Conservation (phyloP, 2,797 vertebrate species). For the Anniella stebbinsi region DNA sequence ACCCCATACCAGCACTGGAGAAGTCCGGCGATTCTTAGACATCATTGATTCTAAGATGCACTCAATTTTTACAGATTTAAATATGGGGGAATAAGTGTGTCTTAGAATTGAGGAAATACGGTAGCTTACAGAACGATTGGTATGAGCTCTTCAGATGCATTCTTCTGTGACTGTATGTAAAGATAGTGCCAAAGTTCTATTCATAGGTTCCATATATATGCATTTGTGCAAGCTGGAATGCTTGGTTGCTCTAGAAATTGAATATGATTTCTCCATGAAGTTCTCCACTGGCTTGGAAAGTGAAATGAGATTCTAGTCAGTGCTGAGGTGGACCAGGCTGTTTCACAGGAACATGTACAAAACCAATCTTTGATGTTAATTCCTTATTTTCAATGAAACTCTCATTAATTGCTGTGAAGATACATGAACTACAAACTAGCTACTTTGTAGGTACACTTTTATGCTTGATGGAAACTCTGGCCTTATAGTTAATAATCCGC, state of each 20-base stretch:
- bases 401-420: not conserved
- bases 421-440: not conserved
- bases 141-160: not conserved
- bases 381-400: not conserved
- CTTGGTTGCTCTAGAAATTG: not conserved
- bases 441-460: too few species aligned
- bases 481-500: not conserved
- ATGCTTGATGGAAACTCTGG: not conserved
- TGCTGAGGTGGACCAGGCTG: not conserved
- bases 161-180: not conserved
- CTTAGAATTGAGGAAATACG: too few species aligned
- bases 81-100: too few species aligned
- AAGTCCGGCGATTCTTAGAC: too few species aligned
- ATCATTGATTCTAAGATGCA: too few species aligned
- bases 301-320: not conserved
- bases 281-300: not conserved
- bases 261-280: not conserved
- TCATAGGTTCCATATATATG: not conserved
- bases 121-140: not conserved
- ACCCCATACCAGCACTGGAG: too few species aligned
- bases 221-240: too few species aligned
- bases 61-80: too few species aligned
- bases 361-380: not conserved
- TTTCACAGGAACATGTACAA: not conserved
- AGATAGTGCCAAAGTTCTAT: not conserved